Percentiles rank a stretch among this genome's conserved stretches.
Conservation (phyloP, 2,888 invertebrate genomes). For the Lasius platythorax region DNA sequence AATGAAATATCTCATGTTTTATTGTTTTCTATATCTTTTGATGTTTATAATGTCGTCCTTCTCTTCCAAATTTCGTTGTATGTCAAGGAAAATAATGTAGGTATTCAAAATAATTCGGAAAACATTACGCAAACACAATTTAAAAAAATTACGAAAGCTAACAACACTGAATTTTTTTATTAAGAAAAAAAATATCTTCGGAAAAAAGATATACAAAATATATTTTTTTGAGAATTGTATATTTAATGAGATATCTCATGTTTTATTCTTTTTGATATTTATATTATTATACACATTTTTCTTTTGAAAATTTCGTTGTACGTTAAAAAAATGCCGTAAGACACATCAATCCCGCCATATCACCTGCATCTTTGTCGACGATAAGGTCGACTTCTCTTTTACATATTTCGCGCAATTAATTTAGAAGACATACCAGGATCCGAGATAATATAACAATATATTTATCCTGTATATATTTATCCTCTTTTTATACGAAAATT, state of each 20-base stretch:
- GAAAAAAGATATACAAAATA: not conserved
- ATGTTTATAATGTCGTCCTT: not conserved
- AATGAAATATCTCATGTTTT: not conserved
- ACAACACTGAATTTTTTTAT: not conserved
- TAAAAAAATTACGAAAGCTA: not conserved
- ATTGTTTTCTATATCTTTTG: not conserved
- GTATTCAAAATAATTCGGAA: not conserved
- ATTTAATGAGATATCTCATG: too few species aligned
- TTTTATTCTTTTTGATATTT: too few species aligned
- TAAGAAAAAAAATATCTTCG: not conserved
- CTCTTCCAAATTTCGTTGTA: not conserved
- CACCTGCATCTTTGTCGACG: constrained; percentile 65
- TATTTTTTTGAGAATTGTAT: too few species aligned
- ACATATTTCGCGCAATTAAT: not conserved
- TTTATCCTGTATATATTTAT: not conserved
- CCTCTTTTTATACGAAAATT: not conserved
- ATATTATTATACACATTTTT: too few species aligned
- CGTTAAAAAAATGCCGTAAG: constrained; percentile 84
- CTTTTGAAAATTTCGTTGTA: too few species aligned
- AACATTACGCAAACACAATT: not conserved
- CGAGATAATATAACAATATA: not conserved
- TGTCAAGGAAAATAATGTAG: constrained; percentile 8
- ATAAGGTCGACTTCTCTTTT: constrained; percentile 15
- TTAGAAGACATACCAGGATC: not conserved
- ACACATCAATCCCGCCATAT: constrained; percentile 83